A percentile compares a stretch with the other conserved stretches of the same genome.
phyloP scores from a whole-genome alignment of 1,140 invertebrate species.

The Episyrphus balteatus region DNA sequence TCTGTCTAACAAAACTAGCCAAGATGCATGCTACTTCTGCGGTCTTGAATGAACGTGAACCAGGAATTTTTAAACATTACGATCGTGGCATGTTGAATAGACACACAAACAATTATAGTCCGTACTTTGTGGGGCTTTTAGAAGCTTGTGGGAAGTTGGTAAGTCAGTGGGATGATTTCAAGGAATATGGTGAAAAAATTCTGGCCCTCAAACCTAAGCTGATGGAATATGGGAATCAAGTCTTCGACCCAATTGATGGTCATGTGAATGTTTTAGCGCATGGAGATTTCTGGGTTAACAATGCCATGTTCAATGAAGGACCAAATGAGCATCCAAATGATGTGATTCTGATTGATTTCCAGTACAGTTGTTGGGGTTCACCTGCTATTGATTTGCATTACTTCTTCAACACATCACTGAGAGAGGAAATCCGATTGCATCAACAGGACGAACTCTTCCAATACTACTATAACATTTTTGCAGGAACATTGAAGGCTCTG shows the following conservation, averaged over 20 bases:
- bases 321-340: conserved; percentile 32
- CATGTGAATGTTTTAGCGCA: conserved; percentile 50
- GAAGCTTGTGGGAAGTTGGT: conserved; percentile 20
- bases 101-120: conserved; percentile 25
- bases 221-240: conserved; percentile 30
- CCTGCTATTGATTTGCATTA: conserved; percentile 32
- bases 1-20: conserved; percentile 44
- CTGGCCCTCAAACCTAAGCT: conserved; percentile 21
- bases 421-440: conserved; percentile 17
- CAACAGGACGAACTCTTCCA: conserved; percentile 22
- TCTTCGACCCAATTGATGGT: conserved; percentile 27
- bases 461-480: conserved; percentile 24
- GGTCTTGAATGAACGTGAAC: conserved; percentile 23
- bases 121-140: conserved; percentile 25
- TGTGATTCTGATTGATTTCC: conserved; percentile 37
- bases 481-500: conserved; percentile 16
- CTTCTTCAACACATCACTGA: conserved; percentile 29
- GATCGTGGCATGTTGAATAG: conserved; percentile 31
- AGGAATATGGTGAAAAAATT: conserved; percentile 21
- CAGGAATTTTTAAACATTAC: conserved; percentile 16
- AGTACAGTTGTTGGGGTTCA: conserved; percentile 32
- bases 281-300: conserved; percentile 55
- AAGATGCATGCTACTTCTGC: conserved; percentile 45
- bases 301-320: conserved; percentile 38
- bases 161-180: conserved; percentile 13